A percentile compares a stretch with the other conserved stretches of the same genome.
phyloP scores from a whole-genome alignment of 1,140 invertebrate species.

The Akabosia matsudoensis region DNA sequence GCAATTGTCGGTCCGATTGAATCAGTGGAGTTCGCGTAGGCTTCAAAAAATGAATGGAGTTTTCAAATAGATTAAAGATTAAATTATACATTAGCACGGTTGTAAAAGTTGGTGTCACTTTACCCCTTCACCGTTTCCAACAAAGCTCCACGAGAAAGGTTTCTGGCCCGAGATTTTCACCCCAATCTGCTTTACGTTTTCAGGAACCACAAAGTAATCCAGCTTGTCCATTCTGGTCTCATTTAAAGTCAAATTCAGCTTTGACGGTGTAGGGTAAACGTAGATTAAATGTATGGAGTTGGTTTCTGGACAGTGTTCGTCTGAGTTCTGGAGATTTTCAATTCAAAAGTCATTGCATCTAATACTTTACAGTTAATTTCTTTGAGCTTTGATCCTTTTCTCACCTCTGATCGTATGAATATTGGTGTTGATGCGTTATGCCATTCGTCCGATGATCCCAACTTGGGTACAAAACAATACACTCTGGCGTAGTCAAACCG shows the following conservation, averaged over 20 bases:
- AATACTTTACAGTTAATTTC: background rate
- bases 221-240: conserved; percentile 24
- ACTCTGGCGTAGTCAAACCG: conserved; percentile 17
- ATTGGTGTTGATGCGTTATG: conserved; percentile 28
- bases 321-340: background rate
- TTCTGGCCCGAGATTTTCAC: conserved; percentile 21
- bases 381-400: background rate
- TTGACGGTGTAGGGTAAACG: conserved; percentile 28
- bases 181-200: conserved; percentile 27
- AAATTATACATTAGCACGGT: background rate
- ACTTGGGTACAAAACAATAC: conserved; percentile 27
- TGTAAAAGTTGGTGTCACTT: background rate
- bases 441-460: conserved; percentile 22
- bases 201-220: conserved; percentile 26
- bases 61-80: background rate
- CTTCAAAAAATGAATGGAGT: background rate
- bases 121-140: conserved; percentile 24
- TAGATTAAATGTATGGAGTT: conserved; percentile 23
- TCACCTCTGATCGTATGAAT: conserved; percentile 22
- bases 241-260: conserved; percentile 17
- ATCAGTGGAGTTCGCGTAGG: conserved; percentile 27
- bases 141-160: conserved; percentile 29
- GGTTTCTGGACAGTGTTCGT: conserved; percentile 15
- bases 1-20: conserved; percentile 23
- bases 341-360: background rate